Evolutionary conservation across 2,888 invertebrate genomes (phyloP).

Genomic region (Tridacna crocea): DNA sequence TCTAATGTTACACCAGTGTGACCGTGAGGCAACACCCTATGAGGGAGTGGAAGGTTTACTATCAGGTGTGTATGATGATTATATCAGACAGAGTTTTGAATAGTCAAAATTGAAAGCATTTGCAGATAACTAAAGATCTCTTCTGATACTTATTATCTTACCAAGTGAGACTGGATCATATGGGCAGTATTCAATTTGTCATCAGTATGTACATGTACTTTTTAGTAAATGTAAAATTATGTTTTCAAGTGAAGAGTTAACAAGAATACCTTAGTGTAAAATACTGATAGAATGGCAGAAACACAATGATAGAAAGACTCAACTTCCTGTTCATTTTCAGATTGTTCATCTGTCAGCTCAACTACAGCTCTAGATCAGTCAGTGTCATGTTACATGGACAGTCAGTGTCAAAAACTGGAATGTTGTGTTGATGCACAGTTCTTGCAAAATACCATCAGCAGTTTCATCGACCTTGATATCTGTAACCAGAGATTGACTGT

Average conservation of each 20-base stretch:
- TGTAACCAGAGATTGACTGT: constrained; percentile 47
- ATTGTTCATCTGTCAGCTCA: constrained; percentile 38
- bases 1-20: constrained; percentile 11
- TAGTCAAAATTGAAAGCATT: too few species aligned
- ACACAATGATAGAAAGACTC: too few species aligned
- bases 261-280: too few species aligned
- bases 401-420: constrained; percentile 48
- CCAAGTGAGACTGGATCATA: too few species aligned
- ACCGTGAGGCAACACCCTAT: constrained; percentile 18
- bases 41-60: constrained; percentile 12
- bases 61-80: constrained; percentile 7
- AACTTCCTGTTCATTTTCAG: constrained; percentile 24
- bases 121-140: too few species aligned
- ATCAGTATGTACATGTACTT: too few species aligned
- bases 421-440: constrained; percentile 55
- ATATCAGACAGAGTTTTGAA: too few species aligned
- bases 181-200: too few species aligned
- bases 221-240: too few species aligned
- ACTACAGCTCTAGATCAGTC: constrained; percentile 18
- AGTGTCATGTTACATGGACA: constrained; percentile 48
- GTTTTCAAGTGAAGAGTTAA: too few species aligned
- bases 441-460: constrained; percentile 33
- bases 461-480: constrained; percentile 39
- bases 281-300: too few species aligned
- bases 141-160: too few species aligned